Evolutionary conservation across 2,113 vertebrate species (phyloP).

Genomic region (Campylorhamphus procurvoides): DNA sequence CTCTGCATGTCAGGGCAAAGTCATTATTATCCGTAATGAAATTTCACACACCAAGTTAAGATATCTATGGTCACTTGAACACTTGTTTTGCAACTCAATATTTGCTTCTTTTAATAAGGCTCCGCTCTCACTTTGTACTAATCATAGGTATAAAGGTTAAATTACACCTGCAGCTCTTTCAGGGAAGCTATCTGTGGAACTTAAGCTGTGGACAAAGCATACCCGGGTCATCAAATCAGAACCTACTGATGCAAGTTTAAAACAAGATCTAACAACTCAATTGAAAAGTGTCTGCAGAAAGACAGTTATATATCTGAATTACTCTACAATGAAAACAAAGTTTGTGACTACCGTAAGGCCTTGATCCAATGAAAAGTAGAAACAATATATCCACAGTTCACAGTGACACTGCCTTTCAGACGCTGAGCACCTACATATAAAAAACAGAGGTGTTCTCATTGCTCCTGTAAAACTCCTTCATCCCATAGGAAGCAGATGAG

Average conservation of each 20-base stretch:
- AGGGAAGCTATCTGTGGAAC: neutral
- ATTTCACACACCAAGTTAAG: neutral
- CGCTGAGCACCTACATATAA: neutral
- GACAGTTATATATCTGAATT: neutral
- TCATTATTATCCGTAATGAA: neutral
- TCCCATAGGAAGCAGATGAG: neutral
- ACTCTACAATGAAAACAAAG: neutral
- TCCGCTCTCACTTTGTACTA: neutral
- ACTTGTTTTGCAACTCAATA: neutral
- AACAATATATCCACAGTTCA: neutral
- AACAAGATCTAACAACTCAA: neutral
- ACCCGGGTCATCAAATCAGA: neutral
- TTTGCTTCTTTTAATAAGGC: neutral
- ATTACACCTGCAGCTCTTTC: neutral
- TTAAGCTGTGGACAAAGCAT: neutral
- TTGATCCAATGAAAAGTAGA: neutral
- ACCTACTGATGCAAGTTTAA: neutral
- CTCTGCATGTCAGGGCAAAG: neutral
- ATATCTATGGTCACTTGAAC: neutral
- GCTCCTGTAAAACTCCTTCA: neutral
- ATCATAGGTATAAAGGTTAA: neutral
- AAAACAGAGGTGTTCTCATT: neutral
- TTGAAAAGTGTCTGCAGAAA: neutral
- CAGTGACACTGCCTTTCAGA: neutral
- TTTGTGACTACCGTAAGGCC: neutral